Evolutionary conservation across 1,140 invertebrate species (phyloP), one percentile per base, ranked within the genome.

Genomic region (Hyposmocoma kahamanoa): DNA sequence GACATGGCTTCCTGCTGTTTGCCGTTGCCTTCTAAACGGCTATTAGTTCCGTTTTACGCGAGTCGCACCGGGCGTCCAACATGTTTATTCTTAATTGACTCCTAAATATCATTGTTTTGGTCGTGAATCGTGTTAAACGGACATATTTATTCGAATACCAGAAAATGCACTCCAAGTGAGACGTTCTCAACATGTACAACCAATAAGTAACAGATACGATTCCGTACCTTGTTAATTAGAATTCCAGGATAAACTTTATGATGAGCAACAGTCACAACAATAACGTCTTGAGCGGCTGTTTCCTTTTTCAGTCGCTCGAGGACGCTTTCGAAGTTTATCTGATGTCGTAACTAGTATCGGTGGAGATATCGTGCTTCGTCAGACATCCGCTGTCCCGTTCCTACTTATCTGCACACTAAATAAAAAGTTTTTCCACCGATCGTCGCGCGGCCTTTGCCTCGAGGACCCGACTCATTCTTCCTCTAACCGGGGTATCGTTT

Each of bases 91-190:
- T 63, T 78, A 79, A 82, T 81, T 71, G 69, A 71, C 67, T 80
- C 70, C 66, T 84, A 84, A 84, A 78, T 72, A 76, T 79, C 62
- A 69, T 77, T 73, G 67, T 72, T 76, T 73, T 60, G 59, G 55
- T 53, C 65, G 62, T 78, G 62, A 69, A 72, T 74, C 64, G 67
- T 59, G 65, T 79, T 65, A 72, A 71, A 66, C 62, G 54, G 76
- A 77, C 67, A 64, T 77, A 66, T 80, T 83, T 83, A 83, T 83
- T 74, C 53, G 56, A 54, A 64, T 59, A 48, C 55, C 62, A 56
- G 38, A 57, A 62, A 56, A 53, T 52, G 56, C 54, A 54, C 50
- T 53, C 57, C 42, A 58, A 68, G 55, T 62, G 51, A 60, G 57
- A 50, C 59, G 50, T 48, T 52, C 36, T 48, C 52, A n/a, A 53